phyloP scores from a whole-genome alignment of 1,140 invertebrate species.

The Bombus polaris region DNA sequence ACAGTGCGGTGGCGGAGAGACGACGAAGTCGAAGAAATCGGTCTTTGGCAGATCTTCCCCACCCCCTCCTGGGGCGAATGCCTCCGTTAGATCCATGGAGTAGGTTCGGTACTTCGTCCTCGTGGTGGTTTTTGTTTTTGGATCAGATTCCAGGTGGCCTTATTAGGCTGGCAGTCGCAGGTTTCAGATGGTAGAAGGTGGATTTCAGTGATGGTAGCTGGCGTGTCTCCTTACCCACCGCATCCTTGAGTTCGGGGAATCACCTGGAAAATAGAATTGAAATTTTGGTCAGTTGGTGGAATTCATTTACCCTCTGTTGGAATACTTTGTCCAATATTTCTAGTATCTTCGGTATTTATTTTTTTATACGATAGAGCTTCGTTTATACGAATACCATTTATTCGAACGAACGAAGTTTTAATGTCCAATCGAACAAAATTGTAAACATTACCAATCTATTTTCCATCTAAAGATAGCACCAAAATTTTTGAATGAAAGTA shows the following conservation, averaged over 20 bases:
- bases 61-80: conserved; percentile 84
- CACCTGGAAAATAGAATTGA: conserved; percentile 21
- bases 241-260: conserved; percentile 63
- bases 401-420: too few relatives aligned
- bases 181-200: neutral
- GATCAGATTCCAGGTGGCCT: neutral
- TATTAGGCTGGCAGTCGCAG: neutral
- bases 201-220: conserved; percentile 38
- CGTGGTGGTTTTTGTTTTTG: neutral
- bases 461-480: too few relatives aligned
- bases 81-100: conserved; percentile 90
- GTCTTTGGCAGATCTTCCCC: conserved; percentile 88
- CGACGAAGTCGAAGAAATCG: conserved; percentile 94
- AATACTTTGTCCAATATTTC: too few relatives aligned
- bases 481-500: too few relatives aligned
- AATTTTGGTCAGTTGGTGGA: neutral
- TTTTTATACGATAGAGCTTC: too few relatives aligned
- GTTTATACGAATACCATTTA: too few relatives aligned
- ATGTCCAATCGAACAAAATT: too few relatives aligned
- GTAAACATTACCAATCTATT: too few relatives aligned
- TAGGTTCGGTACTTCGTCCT: conserved; percentile 22
- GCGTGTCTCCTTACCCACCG: conserved; percentile 60
- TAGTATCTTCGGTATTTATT: too few relatives aligned
- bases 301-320: too few relatives aligned
- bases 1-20: conserved; percentile 87